Evolutionary conservation across 2,797 vertebrate species (phyloP), one percentile per base, ranked within the genome.

Genomic region (Sebastiscus tertius): DNA sequence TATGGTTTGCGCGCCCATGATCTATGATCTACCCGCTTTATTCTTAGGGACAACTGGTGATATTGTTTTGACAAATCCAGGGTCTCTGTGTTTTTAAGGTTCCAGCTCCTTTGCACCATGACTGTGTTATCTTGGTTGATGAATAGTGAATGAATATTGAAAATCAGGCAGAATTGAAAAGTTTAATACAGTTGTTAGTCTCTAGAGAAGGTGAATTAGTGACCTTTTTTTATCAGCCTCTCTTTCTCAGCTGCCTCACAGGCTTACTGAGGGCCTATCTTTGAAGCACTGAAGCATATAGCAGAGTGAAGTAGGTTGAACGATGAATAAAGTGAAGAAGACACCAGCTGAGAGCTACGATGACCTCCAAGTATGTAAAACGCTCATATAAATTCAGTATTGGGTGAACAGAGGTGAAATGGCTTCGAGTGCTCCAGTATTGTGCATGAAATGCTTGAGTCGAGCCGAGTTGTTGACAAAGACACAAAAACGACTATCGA

Each of bases 291-390:
- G 20, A 10, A 24, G 29, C 62, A 66, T 76, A 81, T 29, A 65
- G 58, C 62, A 46, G 16, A 70, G 5, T 65, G 49, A 81, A 66
- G 71, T 4, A 55, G 67, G 20, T 78, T 73, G 58, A 67, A 27
- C 9, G 2, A 65, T 74, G 82, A 75, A 64, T 62, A 61, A 39
- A 58, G 26, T 20, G 31, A 70, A 54, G 27, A 76, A 29, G 84
- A 60, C 29, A 39, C 6, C 6, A 29, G 16, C 67, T 27, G 39
- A 74, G 66, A 78, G 68, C 74, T 36, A 52, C 46, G 56, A 33
- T 76, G 59, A 81, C 68, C 81, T 82, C 58, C 46, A 69, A 42
- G 82, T 77, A 75, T 69, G 68, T 73, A 10, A 78, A 76, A 68
- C 13, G 62, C 27, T 73, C 63, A 70, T 36, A 36, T 69, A 46